A percentile compares a stretch with the other conserved stretches of the same genome.
These are phyloP conservation scores for Drosophila melanosoma DNA, from an alignment of 2,888 invertebrate genomes.

Conservation along the genomic window DNA sequence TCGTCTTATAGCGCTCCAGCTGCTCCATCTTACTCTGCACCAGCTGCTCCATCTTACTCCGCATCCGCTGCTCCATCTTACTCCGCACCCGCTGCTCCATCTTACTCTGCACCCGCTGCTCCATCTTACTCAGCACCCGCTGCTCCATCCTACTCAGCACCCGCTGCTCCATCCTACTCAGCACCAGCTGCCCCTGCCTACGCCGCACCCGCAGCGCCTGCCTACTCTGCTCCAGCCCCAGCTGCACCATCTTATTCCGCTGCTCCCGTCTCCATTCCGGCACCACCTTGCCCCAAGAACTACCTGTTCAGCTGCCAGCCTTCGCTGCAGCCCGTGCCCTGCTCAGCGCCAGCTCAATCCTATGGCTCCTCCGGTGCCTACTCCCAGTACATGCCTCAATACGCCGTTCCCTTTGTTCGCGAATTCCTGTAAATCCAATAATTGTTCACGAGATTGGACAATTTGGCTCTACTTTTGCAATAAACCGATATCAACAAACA, in stretches of 20 bases:
- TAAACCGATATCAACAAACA: slow-evolving; percentile 36
- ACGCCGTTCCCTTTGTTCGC: slow-evolving; percentile 71
- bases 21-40: slow-evolving; percentile 42
- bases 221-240: slow-evolving; percentile 53
- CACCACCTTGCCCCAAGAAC: slow-evolving; percentile 81
- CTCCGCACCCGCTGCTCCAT: slow-evolving; percentile 39
- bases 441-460: slow-evolving; percentile 17
- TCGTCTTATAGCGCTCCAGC: slow-evolving; percentile 47
- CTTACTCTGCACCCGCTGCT: slow-evolving; percentile 47
- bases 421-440: slow-evolving; percentile 59
- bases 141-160: slow-evolving; percentile 25
- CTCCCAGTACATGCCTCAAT: slow-evolving; percentile 79
- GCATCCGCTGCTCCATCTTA: slow-evolving; percentile 40
- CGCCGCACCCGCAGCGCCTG: slow-evolving; percentile 41
- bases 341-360: slow-evolving; percentile 66
- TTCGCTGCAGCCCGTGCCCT: slow-evolving; percentile 77
- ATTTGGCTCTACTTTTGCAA: slow-evolving; percentile 20
- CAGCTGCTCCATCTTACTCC: slow-evolving; percentile 53
- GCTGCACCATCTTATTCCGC: slow-evolving; percentile 53
- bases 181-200: slow-evolving; percentile 41
- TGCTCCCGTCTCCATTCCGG: slow-evolving; percentile 52
- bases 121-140: slow-evolving; percentile 46
- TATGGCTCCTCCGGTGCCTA: slow-evolving; percentile 77
- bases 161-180: slow-evolving; percentile 38
- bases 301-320: slow-evolving; percentile 83